These are phyloP conservation scores for Ceratothoa steindachneri DNA, from an alignment of 2,888 invertebrate species.

Conservation along the genomic window DNA sequence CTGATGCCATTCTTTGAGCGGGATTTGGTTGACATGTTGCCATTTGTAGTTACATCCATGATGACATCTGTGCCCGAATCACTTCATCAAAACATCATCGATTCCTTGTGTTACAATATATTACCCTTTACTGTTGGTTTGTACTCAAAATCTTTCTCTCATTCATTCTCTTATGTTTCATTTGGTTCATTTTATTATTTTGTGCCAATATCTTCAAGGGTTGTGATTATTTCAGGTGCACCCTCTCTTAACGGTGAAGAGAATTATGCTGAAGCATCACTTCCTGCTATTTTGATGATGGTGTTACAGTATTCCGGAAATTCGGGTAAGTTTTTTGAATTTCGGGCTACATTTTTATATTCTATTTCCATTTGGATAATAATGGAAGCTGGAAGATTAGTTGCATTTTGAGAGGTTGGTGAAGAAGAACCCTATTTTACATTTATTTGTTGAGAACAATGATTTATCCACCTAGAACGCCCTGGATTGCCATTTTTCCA, in stretches of 20 bases:
- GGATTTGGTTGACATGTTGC: slow-evolving; percentile 90
- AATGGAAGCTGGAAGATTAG: no score
- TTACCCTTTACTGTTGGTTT: slow-evolving; percentile 91
- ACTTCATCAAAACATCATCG: slow-evolving; percentile 89
- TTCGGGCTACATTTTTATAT: background rate
- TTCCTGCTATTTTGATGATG: slow-evolving; percentile 93
- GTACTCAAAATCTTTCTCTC: slow-evolving; percentile 52
- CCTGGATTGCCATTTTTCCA: no score
- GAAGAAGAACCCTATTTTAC: no score
- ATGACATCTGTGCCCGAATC: slow-evolving; percentile 85
- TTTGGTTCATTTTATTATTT: slow-evolving; percentile 18
- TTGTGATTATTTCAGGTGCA: slow-evolving; percentile 12
- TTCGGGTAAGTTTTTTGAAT: slow-evolving; percentile 62
- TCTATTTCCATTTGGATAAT: no score
- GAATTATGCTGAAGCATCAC: slow-evolving; percentile 53
- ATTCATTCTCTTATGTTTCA: slow-evolving; percentile 49
- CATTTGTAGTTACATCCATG: slow-evolving; percentile 88
- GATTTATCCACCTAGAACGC: no score
- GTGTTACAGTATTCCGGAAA: slow-evolving; percentile 93
- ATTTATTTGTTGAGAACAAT: no score
- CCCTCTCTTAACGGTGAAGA: slow-evolving; percentile 44
- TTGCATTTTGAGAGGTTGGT: no score
- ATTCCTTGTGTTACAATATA: slow-evolving; percentile 90
- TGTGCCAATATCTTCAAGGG: background rate
- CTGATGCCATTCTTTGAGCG: slow-evolving; percentile 93